These are phyloP conservation scores for Bursaphelenchus okinawaensis DNA, from an alignment of 2,888 invertebrate species.

Conservation along the genomic window DNA sequence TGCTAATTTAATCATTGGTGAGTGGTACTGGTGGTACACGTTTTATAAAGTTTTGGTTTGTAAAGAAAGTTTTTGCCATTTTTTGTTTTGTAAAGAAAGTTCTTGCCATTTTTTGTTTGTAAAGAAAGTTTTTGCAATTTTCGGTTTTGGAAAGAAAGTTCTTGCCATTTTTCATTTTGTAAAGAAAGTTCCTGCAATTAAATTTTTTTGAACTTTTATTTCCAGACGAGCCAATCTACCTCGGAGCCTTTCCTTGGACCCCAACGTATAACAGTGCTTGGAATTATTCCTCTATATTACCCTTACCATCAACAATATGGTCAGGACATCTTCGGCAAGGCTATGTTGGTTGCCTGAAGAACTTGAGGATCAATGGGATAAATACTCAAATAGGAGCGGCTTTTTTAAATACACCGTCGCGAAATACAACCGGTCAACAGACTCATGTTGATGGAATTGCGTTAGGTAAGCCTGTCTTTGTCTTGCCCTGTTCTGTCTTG, in stretches of 20 bases:
- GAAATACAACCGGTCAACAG: not conserved
- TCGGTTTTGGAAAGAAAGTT: too few relatives aligned
- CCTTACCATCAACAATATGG: conserved; percentile 32
- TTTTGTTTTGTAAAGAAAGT: too few relatives aligned
- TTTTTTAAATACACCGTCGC: not conserved
- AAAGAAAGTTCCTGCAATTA: too few relatives aligned
- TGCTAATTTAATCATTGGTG: conserved; percentile 51
- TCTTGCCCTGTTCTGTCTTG: not conserved
- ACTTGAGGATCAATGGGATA: conserved; percentile 54
- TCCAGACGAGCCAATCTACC: conserved; percentile 41
- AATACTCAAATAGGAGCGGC: conserved; percentile 48
- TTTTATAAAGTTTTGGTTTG: not conserved
- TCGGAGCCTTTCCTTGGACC: conserved; percentile 39
- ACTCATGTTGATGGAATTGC: conserved; percentile 17
- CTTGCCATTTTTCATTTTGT: too few relatives aligned
- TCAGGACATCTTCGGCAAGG: conserved; percentile 33
- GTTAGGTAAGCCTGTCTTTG: too few relatives aligned
- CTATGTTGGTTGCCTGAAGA: conserved; percentile 52
- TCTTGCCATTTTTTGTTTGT: too few relatives aligned
- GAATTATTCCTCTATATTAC: conserved; percentile 1
- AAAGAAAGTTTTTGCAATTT: too few relatives aligned
- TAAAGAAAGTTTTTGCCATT: too few relatives aligned
- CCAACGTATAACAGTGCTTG: not conserved
- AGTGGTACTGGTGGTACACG: not conserved
- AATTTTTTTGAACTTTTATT: not conserved